Evolutionary conservation across 2,797 vertebrate species (phyloP).

Genomic region (Periophthalmus magnuspinnatus): DNA sequence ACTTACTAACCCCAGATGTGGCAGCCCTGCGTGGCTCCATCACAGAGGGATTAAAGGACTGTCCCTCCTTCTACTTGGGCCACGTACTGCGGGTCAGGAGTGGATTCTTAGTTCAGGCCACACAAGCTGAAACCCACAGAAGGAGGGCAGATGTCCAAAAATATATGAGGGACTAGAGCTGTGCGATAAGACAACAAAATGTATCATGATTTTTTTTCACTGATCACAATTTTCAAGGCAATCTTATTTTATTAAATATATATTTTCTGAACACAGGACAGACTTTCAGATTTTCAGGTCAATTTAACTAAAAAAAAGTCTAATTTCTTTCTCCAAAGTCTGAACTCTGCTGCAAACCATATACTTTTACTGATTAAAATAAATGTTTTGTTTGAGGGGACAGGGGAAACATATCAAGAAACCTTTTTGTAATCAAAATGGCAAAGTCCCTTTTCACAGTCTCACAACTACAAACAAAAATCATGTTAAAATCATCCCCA

Average conservation of each 20-base stretch:
- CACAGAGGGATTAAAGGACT: constrained; percentile 64
- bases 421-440: constrained; percentile 16
- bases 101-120: constrained; percentile 27
- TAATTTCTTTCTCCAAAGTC: too few species aligned
- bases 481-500: constrained; percentile 29
- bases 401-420: constrained; percentile 12
- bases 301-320: too few species aligned
- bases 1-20: constrained; percentile 71
- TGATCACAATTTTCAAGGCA: too few species aligned
- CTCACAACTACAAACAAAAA: constrained; percentile 28
- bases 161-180: neutral
- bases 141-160: neutral
- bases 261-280: too few species aligned
- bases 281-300: too few species aligned
- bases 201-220: too few species aligned
- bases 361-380: too few species aligned
- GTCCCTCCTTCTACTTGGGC: constrained; percentile 41
- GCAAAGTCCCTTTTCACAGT: constrained; percentile 46
- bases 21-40: constrained; percentile 53
- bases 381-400: constrained; percentile 9
- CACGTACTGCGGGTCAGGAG: constrained; percentile 44
- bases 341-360: too few species aligned
- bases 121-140: constrained; percentile 22
- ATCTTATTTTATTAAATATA: too few species aligned
- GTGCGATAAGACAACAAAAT: too few species aligned